phyloP scores from a whole-genome alignment of 1,140 invertebrate species.

The Harlomillsia oculata region DNA sequence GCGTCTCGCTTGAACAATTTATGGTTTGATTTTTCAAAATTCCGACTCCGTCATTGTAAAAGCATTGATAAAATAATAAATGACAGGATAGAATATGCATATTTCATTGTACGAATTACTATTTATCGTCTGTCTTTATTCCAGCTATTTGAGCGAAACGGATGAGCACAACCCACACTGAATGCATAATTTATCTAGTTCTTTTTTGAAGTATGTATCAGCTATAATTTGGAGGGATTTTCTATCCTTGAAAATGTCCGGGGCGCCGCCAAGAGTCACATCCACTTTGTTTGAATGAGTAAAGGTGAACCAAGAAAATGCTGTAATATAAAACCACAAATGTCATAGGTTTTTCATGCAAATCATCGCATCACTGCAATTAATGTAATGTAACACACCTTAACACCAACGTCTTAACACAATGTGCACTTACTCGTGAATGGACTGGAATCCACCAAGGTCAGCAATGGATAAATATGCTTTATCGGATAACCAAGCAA shows the following conservation, averaged over 20 bases:
- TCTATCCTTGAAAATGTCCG: constrained; percentile 9
- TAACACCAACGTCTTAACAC: not conserved
- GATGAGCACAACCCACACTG: no score
- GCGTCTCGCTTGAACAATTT: no score
- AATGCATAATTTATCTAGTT: constrained; percentile 14
- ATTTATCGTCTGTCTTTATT: no score
- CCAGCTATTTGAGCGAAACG: no score
- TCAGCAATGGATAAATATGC: constrained; percentile 12
- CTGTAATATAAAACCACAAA: not conserved
- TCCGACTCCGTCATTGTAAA: no score
- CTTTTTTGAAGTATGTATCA: constrained; percentile 15
- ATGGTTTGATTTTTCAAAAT: no score
- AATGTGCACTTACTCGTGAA: constrained; percentile 7
- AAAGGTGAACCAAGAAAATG: constrained; percentile 15
- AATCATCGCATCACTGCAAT: not conserved
- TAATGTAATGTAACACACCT: not conserved
- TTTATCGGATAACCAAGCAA: constrained; percentile 2
- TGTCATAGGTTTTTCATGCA: not conserved
- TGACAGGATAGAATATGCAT: no score
- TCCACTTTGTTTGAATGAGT: constrained; percentile 14
- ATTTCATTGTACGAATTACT: no score
- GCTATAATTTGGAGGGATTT: constrained; percentile 9
- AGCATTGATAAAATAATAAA: no score
- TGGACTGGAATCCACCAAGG: constrained; percentile 14
- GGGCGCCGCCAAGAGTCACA: constrained; percentile 10